These are phyloP conservation scores for Drosophila tsacasi DNA, from an alignment of 1,140 invertebrate species.

Conservation along the genomic window DNA sequence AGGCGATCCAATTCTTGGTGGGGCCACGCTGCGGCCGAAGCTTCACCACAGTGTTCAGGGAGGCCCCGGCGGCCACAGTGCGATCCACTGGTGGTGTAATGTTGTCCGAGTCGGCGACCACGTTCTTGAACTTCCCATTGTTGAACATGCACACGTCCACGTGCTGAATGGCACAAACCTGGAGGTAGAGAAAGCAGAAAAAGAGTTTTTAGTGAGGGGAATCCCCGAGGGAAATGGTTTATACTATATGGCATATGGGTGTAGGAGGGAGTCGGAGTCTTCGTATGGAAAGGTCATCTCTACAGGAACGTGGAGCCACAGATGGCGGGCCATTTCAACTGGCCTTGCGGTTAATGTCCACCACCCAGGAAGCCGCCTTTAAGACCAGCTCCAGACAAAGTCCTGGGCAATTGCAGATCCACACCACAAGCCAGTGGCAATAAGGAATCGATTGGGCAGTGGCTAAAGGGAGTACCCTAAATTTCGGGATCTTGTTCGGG, in stretches of 20 bases:
- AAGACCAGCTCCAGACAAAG: not conserved
- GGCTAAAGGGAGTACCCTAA: not conserved
- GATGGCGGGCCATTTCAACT: not conserved
- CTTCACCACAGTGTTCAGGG: conserved; percentile 88
- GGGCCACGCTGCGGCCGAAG: conserved; percentile 89
- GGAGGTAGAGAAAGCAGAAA: not conserved
- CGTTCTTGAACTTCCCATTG: conserved; percentile 99
- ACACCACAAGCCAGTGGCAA: not conserved
- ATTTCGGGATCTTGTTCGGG: not conserved
- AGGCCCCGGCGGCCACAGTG: conserved; percentile 87
- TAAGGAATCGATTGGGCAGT: not conserved
- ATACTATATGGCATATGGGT: not conserved
- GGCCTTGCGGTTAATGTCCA: conserved; percentile 9
- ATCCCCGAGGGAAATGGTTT: not conserved
- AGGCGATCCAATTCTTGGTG: conserved; percentile 84
- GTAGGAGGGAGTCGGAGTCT: no score
- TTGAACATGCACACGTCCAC: conserved; percentile 99
- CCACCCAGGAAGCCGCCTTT: not conserved
- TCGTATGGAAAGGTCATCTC: not conserved
- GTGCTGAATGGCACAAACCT: conserved; percentile 96
- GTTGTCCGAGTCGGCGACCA: conserved; percentile 94
- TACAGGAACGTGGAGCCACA: not conserved
- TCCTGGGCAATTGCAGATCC: conserved; percentile 2
- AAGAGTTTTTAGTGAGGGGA: not conserved
- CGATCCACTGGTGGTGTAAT: conserved; percentile 80